A percentile compares a stretch with the other conserved stretches of the same genome.
phyloP scores from a whole-genome alignment of 2,113 vertebrate species.

The Eupsittula cactorum region DNA sequence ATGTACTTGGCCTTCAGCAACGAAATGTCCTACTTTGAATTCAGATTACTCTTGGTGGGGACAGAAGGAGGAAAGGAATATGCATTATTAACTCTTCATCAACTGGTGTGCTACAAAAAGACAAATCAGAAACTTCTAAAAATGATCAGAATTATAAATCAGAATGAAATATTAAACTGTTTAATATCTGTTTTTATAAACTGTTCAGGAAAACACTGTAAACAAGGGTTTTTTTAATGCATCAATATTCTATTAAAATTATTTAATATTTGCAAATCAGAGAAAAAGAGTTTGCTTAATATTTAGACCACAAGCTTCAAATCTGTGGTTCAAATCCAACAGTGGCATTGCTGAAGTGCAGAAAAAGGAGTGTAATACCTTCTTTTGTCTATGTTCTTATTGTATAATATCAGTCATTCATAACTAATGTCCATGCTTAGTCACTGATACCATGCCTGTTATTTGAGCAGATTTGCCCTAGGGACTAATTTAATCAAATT shows the following conservation, averaged over 20 bases:
- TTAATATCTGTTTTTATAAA: background rate
- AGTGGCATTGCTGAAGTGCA: background rate
- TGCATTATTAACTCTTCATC: background rate
- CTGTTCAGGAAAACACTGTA: background rate
- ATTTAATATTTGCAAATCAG: background rate
- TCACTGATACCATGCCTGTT: background rate
- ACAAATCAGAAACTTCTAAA: background rate
- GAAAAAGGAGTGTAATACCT: background rate
- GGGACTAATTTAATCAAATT: background rate
- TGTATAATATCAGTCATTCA: background rate
- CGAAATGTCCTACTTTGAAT: background rate
- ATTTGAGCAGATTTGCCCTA: background rate
- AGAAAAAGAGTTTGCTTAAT: background rate
- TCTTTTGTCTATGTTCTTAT: background rate
- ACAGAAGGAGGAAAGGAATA: background rate
- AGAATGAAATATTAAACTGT: background rate
- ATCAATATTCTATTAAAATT: background rate
- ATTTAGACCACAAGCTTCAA: background rate
- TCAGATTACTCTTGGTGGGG: background rate
- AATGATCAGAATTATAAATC: background rate
- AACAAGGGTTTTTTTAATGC: background rate
- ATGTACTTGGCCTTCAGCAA: slow-evolving; percentile 1
- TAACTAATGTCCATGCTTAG: background rate
- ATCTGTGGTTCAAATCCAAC: background rate
- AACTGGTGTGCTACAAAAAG: background rate